A percentile compares a stretch with the other conserved stretches of the same genome.
Evolutionary conservation across 1,140 invertebrate species (phyloP).

Genomic region (Panulirus ornatus): DNA sequence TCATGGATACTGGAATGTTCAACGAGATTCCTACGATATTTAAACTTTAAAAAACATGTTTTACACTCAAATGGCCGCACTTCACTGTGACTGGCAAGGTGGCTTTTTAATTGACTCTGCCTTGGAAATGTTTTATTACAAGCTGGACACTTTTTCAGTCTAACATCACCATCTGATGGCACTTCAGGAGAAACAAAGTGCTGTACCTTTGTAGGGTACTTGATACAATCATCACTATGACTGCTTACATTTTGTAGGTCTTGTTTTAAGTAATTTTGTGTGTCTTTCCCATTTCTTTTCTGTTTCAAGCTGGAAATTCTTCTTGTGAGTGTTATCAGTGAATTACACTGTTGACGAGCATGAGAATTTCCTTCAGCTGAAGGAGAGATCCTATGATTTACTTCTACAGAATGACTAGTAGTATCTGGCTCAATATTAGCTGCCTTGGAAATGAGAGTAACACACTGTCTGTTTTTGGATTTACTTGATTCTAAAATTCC

Average conservation of each 20-base stretch:
- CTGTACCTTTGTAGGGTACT: neutral
- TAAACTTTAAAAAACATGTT: slow-evolving; percentile 45
- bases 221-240: neutral
- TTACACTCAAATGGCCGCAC: slow-evolving; percentile 51
- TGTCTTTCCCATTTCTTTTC: neutral
- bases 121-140: slow-evolving; percentile 55
- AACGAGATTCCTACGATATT: slow-evolving; percentile 62
- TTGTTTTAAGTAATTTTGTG: no score
- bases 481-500: neutral
- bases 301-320: neutral
- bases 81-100: slow-evolving; percentile 52
- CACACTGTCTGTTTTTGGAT: neutral
- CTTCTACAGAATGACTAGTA: neutral
- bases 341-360: neutral
- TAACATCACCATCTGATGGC: neutral
- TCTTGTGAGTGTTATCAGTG: neutral
- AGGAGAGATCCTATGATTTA: neutral
- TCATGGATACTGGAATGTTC: slow-evolving; percentile 60
- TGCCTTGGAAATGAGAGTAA: neutral
- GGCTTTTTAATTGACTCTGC: slow-evolving; percentile 57
- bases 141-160: slow-evolving; percentile 39
- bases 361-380: neutral
- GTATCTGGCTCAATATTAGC: neutral
- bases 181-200: neutral
- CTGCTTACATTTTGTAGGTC: neutral